A percentile compares a stretch with the other conserved stretches of the same genome.
These are phyloP conservation scores for Silurus lanzhouensis DNA, from an alignment of 2,797 vertebrate species.

Conservation along the genomic window DNA sequence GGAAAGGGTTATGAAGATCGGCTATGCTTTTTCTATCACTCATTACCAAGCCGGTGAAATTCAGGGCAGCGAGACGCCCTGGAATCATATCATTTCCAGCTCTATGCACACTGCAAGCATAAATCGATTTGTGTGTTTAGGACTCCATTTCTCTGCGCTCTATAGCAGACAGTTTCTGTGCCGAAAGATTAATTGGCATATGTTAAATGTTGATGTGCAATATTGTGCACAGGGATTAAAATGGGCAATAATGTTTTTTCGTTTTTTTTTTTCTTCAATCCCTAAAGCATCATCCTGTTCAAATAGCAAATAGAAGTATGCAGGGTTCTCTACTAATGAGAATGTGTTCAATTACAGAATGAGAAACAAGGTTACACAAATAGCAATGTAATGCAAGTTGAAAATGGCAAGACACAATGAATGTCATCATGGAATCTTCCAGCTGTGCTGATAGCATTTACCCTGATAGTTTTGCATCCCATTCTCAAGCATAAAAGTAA, in stretches of 20 bases:
- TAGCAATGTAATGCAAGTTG: slow-evolving; percentile 29
- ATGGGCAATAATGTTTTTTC: slow-evolving; percentile 60
- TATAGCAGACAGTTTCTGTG: slow-evolving; percentile 39
- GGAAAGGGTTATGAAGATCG: slow-evolving; percentile 39
- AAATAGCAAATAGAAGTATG: slow-evolving; percentile 67
- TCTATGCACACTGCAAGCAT: slow-evolving; percentile 42
- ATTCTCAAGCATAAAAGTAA: slow-evolving; percentile 9
- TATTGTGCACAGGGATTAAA: slow-evolving; percentile 58
- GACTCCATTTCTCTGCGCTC: slow-evolving; percentile 50
- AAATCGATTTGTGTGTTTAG: slow-evolving; percentile 59
- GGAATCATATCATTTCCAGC: slow-evolving; percentile 52
- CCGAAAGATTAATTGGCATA: slow-evolving; percentile 57
- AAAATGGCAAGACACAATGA: slow-evolving; percentile 13
- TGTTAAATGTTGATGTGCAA: slow-evolving; percentile 59
- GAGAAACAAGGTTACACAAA: slow-evolving; percentile 46
- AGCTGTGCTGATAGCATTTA: slow-evolving; percentile 34
- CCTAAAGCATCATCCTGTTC: slow-evolving; percentile 62
- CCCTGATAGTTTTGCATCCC: slow-evolving; percentile 11
- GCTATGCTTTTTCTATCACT: slow-evolving; percentile 35
- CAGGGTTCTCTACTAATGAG: slow-evolving; percentile 68
- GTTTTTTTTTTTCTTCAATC: slow-evolving; percentile 39
- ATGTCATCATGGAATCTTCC: background rate
- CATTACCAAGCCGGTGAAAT: slow-evolving; percentile 46
- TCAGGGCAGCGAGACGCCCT: slow-evolving; percentile 37
- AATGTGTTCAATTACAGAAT: slow-evolving; percentile 64